A percentile compares a stretch with the other conserved stretches of the same genome.
These are phyloP conservation scores for Meliscaeva auricollis DNA, from an alignment of 2,888 invertebrate genomes.

Conservation along the genomic window DNA sequence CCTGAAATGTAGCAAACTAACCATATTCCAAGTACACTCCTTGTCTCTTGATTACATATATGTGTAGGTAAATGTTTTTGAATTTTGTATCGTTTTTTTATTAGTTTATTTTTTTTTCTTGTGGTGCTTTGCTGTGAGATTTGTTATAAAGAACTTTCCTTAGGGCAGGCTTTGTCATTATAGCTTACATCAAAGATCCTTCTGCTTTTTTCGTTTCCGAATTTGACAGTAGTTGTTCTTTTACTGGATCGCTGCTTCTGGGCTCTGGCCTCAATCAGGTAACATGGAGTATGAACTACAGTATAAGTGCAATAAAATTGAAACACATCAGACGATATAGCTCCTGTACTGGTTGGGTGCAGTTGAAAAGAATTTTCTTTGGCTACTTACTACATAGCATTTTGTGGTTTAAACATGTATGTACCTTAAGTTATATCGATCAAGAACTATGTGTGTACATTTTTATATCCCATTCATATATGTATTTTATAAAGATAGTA, in stretches of 20 bases:
- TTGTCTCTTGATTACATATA: background rate
- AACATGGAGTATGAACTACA: background rate
- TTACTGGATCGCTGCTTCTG: too few species aligned
- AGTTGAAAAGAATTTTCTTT: background rate
- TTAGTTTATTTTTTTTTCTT: too few species aligned
- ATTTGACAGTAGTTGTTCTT: too few species aligned
- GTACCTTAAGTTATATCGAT: background rate
- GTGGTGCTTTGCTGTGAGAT: too few species aligned
- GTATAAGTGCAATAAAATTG: background rate
- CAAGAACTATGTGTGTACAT: too few species aligned
- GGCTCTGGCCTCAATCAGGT: background rate
- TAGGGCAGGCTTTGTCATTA: too few species aligned
- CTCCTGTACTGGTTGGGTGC: background rate
- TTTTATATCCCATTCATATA: too few species aligned
- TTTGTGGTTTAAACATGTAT: slow-evolving; percentile 8
- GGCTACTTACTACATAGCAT: background rate
- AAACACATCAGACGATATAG: background rate
- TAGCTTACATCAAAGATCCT: too few species aligned
- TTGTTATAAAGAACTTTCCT: too few species aligned
- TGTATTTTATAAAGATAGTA: too few species aligned
- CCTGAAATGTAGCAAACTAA: background rate
- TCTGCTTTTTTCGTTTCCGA: too few species aligned
- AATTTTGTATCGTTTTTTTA: background rate
- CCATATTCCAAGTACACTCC: background rate
- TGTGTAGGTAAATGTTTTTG: background rate